These are phyloP conservation scores for Gadopsis bispinosus DNA, from an alignment of 2,797 vertebrate species.

Conservation along the genomic window DNA sequence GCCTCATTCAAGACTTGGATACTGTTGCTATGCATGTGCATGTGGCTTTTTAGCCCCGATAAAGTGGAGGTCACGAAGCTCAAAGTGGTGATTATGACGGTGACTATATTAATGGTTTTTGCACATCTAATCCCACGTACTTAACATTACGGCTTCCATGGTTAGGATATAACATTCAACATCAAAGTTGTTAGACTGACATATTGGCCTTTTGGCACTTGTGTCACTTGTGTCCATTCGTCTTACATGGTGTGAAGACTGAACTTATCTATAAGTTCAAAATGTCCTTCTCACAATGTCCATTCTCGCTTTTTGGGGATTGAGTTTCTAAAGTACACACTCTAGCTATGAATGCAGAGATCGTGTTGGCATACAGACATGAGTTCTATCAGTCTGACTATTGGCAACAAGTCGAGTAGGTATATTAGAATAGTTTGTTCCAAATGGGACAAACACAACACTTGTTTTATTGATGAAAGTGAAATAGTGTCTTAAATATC, in stretches of 20 bases:
- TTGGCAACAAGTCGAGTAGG: neutral
- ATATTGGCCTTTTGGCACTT: neutral
- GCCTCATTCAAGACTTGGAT: conserved; percentile 33
- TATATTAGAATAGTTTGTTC: neutral
- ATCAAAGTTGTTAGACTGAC: neutral
- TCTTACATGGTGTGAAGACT: neutral
- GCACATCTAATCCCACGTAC: conserved; percentile 18
- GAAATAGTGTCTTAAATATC: conserved; percentile 1
- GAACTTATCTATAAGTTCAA: neutral
- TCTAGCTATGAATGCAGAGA: neutral
- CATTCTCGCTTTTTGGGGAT: neutral
- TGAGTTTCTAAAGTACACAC: neutral
- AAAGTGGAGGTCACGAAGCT: conserved; percentile 6
- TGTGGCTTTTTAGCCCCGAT: conserved; percentile 5
- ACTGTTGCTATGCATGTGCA: conserved; percentile 44
- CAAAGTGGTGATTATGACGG: conserved; percentile 11
- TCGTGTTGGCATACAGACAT: neutral
- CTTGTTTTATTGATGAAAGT: conserved; percentile 20
- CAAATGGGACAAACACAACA: conserved; percentile 1
- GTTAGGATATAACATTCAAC: neutral
- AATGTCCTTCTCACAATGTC: neutral
- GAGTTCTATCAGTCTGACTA: neutral
- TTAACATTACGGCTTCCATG: conserved; percentile 9
- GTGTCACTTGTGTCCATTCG: neutral
- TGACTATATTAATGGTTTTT: conserved; percentile 1